Evolutionary conservation across 2,113 vertebrate genomes (phyloP).

Genomic region (Anser cygnoides): DNA sequence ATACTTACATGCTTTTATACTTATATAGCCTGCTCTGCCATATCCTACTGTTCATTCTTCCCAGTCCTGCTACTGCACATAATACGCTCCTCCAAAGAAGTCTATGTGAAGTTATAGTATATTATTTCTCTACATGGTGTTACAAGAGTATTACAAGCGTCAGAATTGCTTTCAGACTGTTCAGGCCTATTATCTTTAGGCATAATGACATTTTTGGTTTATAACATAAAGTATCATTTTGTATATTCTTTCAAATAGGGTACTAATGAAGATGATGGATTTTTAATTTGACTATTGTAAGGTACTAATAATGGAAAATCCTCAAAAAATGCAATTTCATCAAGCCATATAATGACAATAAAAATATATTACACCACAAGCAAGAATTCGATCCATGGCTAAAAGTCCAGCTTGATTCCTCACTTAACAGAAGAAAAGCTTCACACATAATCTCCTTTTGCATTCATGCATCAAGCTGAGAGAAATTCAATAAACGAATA

Average conservation of each 20-base stretch:
- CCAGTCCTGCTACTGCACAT: not conserved
- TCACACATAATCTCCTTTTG: not conserved
- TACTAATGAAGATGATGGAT: not conserved
- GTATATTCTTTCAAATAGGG: not conserved
- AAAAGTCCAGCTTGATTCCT: not conserved
- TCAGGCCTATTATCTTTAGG: not conserved
- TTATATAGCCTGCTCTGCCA: not conserved
- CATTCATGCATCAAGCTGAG: not conserved
- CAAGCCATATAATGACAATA: not conserved
- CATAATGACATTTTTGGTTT: not conserved
- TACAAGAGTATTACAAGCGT: rapidly evolving
- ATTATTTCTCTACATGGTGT: not conserved
- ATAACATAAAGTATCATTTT: not conserved
- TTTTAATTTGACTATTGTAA: constrained; percentile 19
- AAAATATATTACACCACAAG: not conserved
- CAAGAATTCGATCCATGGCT: not conserved
- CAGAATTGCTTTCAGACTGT: not conserved
- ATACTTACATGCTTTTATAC: not conserved
- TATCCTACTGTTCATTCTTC: not conserved
- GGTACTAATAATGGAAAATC: not conserved
- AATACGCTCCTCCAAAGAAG: not conserved
- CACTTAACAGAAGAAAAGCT: not conserved
- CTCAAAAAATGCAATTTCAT: not conserved
- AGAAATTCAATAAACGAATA: constrained; percentile 10
- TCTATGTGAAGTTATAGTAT: not conserved